Conservation (phyloP, 2,888 invertebrate genomes). For the Phanerotoma sp. region DNA sequence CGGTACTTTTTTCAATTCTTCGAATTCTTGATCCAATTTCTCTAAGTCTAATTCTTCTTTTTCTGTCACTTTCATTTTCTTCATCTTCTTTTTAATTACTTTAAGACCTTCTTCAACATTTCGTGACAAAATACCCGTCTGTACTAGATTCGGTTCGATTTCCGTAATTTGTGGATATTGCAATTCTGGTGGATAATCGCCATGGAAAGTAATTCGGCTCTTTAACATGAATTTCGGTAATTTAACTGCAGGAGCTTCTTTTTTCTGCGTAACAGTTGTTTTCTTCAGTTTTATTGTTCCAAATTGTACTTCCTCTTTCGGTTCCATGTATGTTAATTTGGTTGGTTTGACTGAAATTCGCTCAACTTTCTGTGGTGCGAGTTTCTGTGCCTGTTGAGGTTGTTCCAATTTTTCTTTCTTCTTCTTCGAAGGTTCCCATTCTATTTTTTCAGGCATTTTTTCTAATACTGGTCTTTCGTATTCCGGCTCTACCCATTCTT, state of each 20-base stretch:
- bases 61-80: slow-evolving; percentile 62
- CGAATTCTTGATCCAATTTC: slow-evolving; percentile 62
- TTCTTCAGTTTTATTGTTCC: slow-evolving; percentile 71
- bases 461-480: slow-evolving; percentile 54
- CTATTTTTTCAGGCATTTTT: slow-evolving; percentile 54
- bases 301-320: slow-evolving; percentile 63
- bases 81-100: slow-evolving; percentile 64
- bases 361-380: slow-evolving; percentile 63
- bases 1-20: slow-evolving; percentile 53
- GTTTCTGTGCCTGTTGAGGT: slow-evolving; percentile 39
- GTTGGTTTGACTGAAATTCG: slow-evolving; percentile 64
- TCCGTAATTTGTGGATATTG: slow-evolving; percentile 60
- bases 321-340: slow-evolving; percentile 65
- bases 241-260: slow-evolving; percentile 53
- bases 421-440: slow-evolving; percentile 48
- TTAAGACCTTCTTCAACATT: slow-evolving; percentile 71
- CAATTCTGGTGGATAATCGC: slow-evolving; percentile 66
- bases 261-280: slow-evolving; percentile 59
- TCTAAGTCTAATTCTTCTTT: slow-evolving; percentile 63
- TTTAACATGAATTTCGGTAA: slow-evolving; percentile 71
- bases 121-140: slow-evolving; percentile 70
- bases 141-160: slow-evolving; percentile 61
- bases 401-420: slow-evolving; percentile 40
- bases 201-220: slow-evolving; percentile 67
- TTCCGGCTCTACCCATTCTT: slow-evolving; percentile 52